A percentile compares a stretch with the other conserved stretches of the same genome.
Conservation (phyloP, 1,140 invertebrate genomes). For the Drosophila littoralis region DNA sequence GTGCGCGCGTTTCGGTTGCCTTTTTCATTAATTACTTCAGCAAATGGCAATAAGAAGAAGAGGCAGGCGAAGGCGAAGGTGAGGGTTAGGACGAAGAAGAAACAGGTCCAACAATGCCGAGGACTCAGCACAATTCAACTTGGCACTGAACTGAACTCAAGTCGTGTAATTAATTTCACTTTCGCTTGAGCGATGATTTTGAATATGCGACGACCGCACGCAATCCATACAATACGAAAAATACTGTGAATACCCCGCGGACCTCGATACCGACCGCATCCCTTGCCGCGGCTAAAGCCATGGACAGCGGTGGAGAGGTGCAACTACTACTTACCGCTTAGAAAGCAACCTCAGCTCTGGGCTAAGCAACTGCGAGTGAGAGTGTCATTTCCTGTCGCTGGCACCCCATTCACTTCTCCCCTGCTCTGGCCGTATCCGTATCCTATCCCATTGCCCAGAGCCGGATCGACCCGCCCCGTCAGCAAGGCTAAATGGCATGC, state of each 20-base stretch:
- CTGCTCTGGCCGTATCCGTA: not conserved
- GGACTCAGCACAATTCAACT: constrained; percentile 33
- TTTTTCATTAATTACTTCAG: constrained; percentile 71
- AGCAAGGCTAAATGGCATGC: constrained; percentile 47
- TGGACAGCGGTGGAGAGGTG: not conserved
- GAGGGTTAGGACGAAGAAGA: not conserved
- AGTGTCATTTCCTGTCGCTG: constrained; percentile 54
- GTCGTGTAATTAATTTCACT: constrained; percentile 78
- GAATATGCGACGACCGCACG: constrained; percentile 67
- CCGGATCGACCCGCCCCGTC: constrained; percentile 11
- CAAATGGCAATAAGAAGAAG: constrained; percentile 32
- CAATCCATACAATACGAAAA: constrained; percentile 50
- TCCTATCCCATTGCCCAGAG: not conserved
- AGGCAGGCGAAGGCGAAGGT: not conserved
- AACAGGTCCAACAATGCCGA: constrained; percentile 3
- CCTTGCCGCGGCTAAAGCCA: not conserved
- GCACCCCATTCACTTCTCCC: not conserved
- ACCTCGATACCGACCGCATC: not conserved
- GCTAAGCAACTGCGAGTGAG: constrained; percentile 21
- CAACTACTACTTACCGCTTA: constrained; percentile 14
- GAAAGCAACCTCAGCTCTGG: constrained; percentile 13
- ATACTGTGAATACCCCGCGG: not conserved
- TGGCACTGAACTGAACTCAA: constrained; percentile 33
- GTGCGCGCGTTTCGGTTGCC: constrained; percentile 30
- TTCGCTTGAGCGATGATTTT: constrained; percentile 79